Evolutionary conservation across 92 coral and sea anemone species (phyloP), one percentile per base, ranked within the genome.

Genomic region (Phenganax subtilis): DNA sequence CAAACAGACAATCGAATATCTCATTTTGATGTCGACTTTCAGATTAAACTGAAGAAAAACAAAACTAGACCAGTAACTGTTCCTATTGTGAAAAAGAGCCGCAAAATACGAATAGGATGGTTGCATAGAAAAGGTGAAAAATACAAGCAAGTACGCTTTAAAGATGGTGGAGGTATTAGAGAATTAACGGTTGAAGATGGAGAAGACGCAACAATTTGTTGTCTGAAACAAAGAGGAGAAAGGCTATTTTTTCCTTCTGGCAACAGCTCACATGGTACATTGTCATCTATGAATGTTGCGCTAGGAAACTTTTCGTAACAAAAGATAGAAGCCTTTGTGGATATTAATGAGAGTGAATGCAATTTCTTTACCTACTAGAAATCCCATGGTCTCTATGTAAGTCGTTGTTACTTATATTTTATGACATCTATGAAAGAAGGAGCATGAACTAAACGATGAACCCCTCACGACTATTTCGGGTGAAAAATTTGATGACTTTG

Each of bases 261-360:
- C 53, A 66, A 54, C 16, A 64, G 75, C 44, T 20, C 25, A 20
- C 25, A 20, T 20, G 25, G 25, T 65, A 20, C 75, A 52, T 75
- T 66, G 25, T 20, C 55, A 28, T 44, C 14, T 11, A 81, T 81
- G 85, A 30, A 71, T 53, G 75, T 68, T 10, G 54, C 53, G 51
- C 75, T 81, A 12, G 85, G 85, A 54, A 54, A 81, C 78, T 81
- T 67, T 55, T 67, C 85, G 25, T 77, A 70, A 65, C 77, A 81
- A 66, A 28, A 68, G 37, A 62, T 81, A 3, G 67, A 67, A 27
- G 52, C 31, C 7, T 81, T 81, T 66, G 44, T 37, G 12, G 85
- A 70, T 77, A 81, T 57, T 31, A 65, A 81, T 71, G 78, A 69
- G 29, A 81, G 61, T n/a, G 68, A 55, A 54, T 81, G 78, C 56